Percentiles rank a stretch among this genome's conserved stretches.
Evolutionary conservation across 2,888 invertebrate species (phyloP).

Genomic region (Erebia palarica): DNA sequence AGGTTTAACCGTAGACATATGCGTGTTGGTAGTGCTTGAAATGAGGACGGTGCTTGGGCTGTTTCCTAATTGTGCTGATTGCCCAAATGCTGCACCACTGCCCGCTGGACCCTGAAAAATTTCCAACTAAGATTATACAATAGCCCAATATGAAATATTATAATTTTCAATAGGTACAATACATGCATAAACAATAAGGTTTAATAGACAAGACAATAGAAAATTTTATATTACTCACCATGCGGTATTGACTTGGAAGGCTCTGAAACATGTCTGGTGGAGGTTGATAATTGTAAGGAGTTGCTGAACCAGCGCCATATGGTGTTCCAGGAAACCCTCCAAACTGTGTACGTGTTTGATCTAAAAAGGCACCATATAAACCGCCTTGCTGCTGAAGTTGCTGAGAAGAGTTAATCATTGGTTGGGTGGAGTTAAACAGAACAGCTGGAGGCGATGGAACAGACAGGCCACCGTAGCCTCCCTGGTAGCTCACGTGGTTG

Average conservation of each 20-base stretch:
- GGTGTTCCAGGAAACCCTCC: slow-evolving; percentile 89
- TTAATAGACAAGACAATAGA: background rate
- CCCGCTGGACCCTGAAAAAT: slow-evolving; percentile 72
- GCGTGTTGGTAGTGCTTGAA: slow-evolving; percentile 92
- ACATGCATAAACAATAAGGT: background rate
- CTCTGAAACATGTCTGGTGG: slow-evolving; percentile 83
- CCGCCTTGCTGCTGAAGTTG: slow-evolving; percentile 87
- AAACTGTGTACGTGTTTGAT: slow-evolving; percentile 90
- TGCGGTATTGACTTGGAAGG: slow-evolving; percentile 74
- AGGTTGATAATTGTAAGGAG: slow-evolving; percentile 89
- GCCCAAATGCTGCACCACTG: slow-evolving; percentile 87
- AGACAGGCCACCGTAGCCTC: slow-evolving; percentile 89
- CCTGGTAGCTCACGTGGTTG: slow-evolving; percentile 88
- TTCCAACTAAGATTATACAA: background rate
- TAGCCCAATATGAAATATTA: too few species aligned
- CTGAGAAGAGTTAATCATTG: slow-evolving; percentile 77
- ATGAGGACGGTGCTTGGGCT: slow-evolving; percentile 95
- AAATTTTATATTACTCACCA: slow-evolving; percentile 56
- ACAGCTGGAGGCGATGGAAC: slow-evolving; percentile 94
- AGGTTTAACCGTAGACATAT: slow-evolving; percentile 94
- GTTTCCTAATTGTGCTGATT: slow-evolving; percentile 89
- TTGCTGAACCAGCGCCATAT: slow-evolving; percentile 85
- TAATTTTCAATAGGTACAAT: background rate
- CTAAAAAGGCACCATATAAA: slow-evolving; percentile 91
- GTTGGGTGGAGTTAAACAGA: slow-evolving; percentile 89